Conservation (phyloP, 2,113 vertebrate species). For the Felis catus region F.catus_Fca126_mat1.0 CM031416.1:46011001-46011500, state of each 20-base stretch:
- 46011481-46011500: neutral
- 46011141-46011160: neutral
- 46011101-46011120: neutral
- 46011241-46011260: neutral
- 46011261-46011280: neutral
- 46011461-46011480: neutral
- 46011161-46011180: neutral
- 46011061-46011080: neutral
- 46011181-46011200: neutral
- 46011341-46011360: neutral
- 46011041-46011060: neutral
- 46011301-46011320: neutral
- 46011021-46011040: neutral
- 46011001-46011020: neutral
- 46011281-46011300: neutral
- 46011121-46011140: neutral
- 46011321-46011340: neutral
- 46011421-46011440: neutral
- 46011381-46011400: neutral
- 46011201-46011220: neutral
- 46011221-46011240: neutral
- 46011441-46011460: neutral
- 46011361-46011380: neutral
- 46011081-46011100: neutral
- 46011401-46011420: neutral